Evolutionary conservation across 2,888 invertebrate species (phyloP).

Genomic region (Frankliniella intonsa): DNA sequence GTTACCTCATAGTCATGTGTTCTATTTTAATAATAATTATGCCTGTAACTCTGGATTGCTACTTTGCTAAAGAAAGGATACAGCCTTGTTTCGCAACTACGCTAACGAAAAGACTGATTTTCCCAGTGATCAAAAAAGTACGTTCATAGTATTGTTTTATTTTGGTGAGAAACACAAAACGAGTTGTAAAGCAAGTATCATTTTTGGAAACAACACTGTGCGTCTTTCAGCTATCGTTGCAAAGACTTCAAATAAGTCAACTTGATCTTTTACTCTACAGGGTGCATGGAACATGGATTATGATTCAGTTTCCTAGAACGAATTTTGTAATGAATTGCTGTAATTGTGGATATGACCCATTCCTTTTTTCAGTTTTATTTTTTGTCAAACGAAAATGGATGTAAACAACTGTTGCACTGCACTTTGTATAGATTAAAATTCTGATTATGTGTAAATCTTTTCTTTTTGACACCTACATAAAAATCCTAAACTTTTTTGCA

Average conservation of each 20-base stretch:
- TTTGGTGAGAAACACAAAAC: not conserved
- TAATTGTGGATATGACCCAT: not conserved
- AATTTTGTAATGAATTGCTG: not conserved
- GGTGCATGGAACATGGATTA: constrained; percentile 15
- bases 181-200: not conserved
- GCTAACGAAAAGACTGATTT: constrained; percentile 25
- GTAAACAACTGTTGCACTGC: constrained; percentile 25
- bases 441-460: constrained; percentile 7
- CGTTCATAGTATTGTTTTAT: constrained; percentile 15
- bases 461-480: not conserved
- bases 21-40: constrained; percentile 18
- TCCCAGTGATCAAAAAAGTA: constrained; percentile 21
- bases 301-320: not conserved
- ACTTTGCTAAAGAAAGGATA: constrained; percentile 16
- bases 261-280: constrained; percentile 3
- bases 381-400: constrained; percentile 11
- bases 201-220: not conserved
- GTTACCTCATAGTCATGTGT: constrained; percentile 24
- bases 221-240: not conserved
- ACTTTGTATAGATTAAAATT: constrained; percentile 25
- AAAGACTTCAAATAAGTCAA: not conserved
- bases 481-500: too few relatives aligned
- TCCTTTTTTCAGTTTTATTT: not conserved
- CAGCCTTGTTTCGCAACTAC: constrained; percentile 13
- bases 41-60: constrained; percentile 3